A percentile compares a stretch with the other conserved stretches of the same genome.
phyloP scores from a whole-genome alignment of 2,888 invertebrate genomes.

The Orthosia gracilis region DNA sequence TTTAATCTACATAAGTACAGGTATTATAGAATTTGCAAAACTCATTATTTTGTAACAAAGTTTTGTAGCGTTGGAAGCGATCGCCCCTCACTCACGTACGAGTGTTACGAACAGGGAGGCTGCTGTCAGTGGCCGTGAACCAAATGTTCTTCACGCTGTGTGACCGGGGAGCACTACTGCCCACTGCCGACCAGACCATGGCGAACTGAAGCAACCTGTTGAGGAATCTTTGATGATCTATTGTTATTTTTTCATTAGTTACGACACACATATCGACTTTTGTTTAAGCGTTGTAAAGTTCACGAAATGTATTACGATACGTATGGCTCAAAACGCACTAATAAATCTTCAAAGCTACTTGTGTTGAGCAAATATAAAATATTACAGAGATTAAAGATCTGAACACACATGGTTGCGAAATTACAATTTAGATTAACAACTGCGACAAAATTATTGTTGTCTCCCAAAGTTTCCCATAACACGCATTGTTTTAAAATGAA shows the following conservation, averaged over 20 bases:
- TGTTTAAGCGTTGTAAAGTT: conserved; percentile 53
- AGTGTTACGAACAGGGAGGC: conserved; percentile 57
- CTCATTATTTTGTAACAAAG: conserved; percentile 64
- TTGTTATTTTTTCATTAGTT: conserved; percentile 87
- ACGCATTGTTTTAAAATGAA: conserved; percentile 80
- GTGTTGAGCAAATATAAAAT: conserved; percentile 28
- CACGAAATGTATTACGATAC: conserved; percentile 40
- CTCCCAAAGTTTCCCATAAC: conserved; percentile 82
- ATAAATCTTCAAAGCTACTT: neutral
- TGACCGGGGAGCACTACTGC: conserved; percentile 69
- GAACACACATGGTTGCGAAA: conserved; percentile 79
- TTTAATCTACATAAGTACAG: conserved; percentile 63
- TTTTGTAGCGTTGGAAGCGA: conserved; percentile 47
- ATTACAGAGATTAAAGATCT: conserved; percentile 56
- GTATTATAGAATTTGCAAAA: conserved; percentile 62
- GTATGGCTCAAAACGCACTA: conserved; percentile 2
- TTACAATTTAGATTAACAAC: conserved; percentile 79
- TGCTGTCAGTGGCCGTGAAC: conserved; percentile 81
- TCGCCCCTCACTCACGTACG: conserved; percentile 66
- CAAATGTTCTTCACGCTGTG: conserved; percentile 85
- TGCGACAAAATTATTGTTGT: conserved; percentile 77
- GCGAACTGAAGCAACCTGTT: conserved; percentile 77
- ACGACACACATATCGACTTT: conserved; percentile 76
- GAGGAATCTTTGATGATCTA: conserved; percentile 84
- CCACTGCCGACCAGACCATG: conserved; percentile 77